These are phyloP conservation scores for Enteromius mattozi DNA, from an alignment of 2,797 vertebrate species.

Conservation along the genomic window DNA sequence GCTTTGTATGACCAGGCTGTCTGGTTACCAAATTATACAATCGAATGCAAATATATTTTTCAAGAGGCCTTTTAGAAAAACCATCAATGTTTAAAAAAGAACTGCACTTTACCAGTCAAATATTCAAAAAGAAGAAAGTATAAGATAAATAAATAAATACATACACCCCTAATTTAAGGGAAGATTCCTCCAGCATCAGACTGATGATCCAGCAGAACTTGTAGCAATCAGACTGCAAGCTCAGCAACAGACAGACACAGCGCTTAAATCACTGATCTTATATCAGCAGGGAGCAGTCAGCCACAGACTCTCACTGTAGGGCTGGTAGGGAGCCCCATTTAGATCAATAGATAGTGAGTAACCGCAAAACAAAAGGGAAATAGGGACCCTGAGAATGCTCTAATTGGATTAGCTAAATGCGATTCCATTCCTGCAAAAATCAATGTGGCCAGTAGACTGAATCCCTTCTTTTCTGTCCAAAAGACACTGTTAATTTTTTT, in stretches of 20 bases:
- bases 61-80: conserved; percentile 8
- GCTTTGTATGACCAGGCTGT: conserved; percentile 69
- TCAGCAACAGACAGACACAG: conserved; percentile 35
- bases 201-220: conserved; percentile 11
- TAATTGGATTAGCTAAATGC: conserved; percentile 82
- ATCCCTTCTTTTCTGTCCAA: conserved; percentile 45
- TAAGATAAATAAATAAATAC: background rate
- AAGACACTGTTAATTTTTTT: conserved; percentile 51
- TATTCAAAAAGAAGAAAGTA: background rate
- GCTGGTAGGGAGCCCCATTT: conserved; percentile 68
- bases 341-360: conserved; percentile 76
- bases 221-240: conserved; percentile 40
- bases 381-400: conserved; percentile 65
- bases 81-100: background rate
- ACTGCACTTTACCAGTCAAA: background rate
- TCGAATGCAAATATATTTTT: conserved; percentile 50
- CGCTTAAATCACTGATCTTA: conserved; percentile 45
- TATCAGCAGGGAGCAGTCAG: conserved; percentile 42
- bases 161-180: background rate
- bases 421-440: conserved; percentile 76
- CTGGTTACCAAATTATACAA: conserved; percentile 52
- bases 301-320: conserved; percentile 46
- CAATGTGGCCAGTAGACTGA: conserved; percentile 75
- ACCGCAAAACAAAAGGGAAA: conserved; percentile 79
- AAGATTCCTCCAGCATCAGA: conserved; percentile 12